These are phyloP conservation scores for Bradypodion pumilum DNA, from an alignment of 2,797 vertebrate genomes.

Conservation along the genomic window DNA sequence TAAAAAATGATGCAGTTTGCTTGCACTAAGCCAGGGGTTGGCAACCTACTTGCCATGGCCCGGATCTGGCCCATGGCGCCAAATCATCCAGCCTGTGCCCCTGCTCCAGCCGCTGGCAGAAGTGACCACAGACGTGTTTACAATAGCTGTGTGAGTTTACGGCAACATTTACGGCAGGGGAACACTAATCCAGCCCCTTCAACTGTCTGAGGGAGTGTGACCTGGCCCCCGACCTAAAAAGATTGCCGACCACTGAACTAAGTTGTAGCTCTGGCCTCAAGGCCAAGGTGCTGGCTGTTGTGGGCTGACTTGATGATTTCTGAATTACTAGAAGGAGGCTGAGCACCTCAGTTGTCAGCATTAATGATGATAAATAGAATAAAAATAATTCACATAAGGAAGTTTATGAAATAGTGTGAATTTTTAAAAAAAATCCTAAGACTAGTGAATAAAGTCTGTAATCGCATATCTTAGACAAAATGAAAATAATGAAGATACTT, in stretches of 20 bases:
- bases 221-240: too few species aligned
- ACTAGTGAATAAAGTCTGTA: not conserved
- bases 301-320: not conserved
- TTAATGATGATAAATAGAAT: not conserved
- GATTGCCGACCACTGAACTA: too few species aligned
- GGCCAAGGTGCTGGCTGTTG: not conserved
- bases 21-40: not conserved
- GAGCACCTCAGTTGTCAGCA: constrained; percentile 3
- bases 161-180: too few species aligned
- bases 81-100: too few species aligned
- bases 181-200: too few species aligned
- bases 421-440: not conserved
- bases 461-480: not conserved
- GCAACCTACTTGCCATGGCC: too few species aligned
- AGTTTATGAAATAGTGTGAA: not conserved
- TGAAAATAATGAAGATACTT: not conserved
- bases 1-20: not conserved
- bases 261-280: not conserved
- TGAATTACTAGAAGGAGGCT: constrained; percentile 6
- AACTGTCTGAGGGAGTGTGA: too few species aligned
- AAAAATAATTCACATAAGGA: not conserved
- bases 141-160: too few species aligned
- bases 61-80: too few species aligned
- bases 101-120: too few species aligned
- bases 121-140: too few species aligned